These are phyloP conservation scores for Electrophaes corylata DNA, from an alignment of 2,888 invertebrate genomes.

Conservation along the genomic window DNA sequence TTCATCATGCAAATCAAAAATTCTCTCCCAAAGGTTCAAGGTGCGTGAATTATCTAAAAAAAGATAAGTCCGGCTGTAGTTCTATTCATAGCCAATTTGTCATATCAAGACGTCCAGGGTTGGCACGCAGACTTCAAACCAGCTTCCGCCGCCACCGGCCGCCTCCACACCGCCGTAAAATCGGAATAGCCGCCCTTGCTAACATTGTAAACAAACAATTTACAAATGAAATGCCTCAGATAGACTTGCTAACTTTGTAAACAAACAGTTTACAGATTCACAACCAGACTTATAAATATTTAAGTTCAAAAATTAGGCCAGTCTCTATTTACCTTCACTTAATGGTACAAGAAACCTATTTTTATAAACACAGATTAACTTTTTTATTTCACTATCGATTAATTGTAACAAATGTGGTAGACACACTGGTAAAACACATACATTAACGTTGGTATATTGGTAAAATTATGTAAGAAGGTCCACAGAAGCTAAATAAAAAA, in stretches of 20 bases:
- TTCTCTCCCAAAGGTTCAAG: conserved; percentile 13
- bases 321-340: too few relatives aligned
- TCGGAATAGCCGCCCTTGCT: conserved; percentile 27
- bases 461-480: too few relatives aligned
- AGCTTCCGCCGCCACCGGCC: conserved; percentile 29
- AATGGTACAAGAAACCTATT: too few relatives aligned
- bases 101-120: conserved; percentile 36
- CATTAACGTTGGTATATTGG: too few relatives aligned
- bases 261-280: not conserved
- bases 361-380: too few relatives aligned
- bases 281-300: too few relatives aligned
- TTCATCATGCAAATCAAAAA: conserved; percentile 7
- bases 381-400: too few relatives aligned
- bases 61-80: conserved; percentile 28
- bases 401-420: too few relatives aligned
- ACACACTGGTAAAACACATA: too few relatives aligned
- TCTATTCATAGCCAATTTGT: conserved; percentile 43
- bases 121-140: conserved; percentile 28
- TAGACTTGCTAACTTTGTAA: conserved; percentile 27
- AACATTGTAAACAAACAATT: conserved; percentile 31
- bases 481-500: too few relatives aligned
- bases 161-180: conserved; percentile 34
- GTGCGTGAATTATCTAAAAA: conserved; percentile 25
- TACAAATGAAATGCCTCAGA: conserved; percentile 11
- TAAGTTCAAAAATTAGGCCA: too few relatives aligned